These are phyloP conservation scores for Chrysoperla carnea DNA, from an alignment of 1,140 invertebrate species.

Conservation along the genomic window DNA sequence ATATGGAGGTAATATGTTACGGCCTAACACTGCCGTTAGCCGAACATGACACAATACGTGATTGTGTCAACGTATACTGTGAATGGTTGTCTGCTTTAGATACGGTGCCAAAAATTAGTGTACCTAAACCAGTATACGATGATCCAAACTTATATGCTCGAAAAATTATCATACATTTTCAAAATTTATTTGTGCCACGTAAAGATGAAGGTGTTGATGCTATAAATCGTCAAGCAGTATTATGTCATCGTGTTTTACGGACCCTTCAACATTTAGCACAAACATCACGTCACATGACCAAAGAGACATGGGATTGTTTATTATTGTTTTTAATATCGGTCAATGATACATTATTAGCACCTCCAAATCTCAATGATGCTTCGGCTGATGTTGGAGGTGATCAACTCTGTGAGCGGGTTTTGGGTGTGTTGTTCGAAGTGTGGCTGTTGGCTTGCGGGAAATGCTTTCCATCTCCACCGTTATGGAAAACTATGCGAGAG, in stretches of 20 bases:
- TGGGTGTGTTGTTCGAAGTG: slow-evolving; percentile 82
- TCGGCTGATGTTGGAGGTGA: slow-evolving; percentile 59
- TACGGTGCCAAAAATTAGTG: slow-evolving; percentile 58
- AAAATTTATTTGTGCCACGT: slow-evolving; percentile 90
- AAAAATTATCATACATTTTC: slow-evolving; percentile 82
- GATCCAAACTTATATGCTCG: slow-evolving; percentile 84
- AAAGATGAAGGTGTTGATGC: slow-evolving; percentile 80
- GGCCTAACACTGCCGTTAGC: slow-evolving; percentile 75
- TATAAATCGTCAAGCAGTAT: slow-evolving; percentile 82
- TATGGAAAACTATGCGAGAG: slow-evolving; percentile 91
- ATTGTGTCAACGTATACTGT: slow-evolving; percentile 93
- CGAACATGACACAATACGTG: slow-evolving; percentile 86
- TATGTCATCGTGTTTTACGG: slow-evolving; percentile 86
- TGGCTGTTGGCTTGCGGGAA: slow-evolving; percentile 84
- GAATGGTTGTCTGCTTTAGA: slow-evolving; percentile 87
- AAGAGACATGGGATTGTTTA: slow-evolving; percentile 81
- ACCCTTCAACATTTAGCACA: slow-evolving; percentile 77
- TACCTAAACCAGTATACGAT: slow-evolving; percentile 70
- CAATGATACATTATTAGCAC: slow-evolving; percentile 78
- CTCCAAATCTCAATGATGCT: slow-evolving; percentile 72
- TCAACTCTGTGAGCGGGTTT: slow-evolving; percentile 82
- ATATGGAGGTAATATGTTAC: slow-evolving; percentile 85
- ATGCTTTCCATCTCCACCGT: slow-evolving; percentile 79
- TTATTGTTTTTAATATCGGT: slow-evolving; percentile 82
- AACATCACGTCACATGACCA: slow-evolving; percentile 55